Percentiles rank a stretch among this genome's conserved stretches.
Conservation (phyloP, 2,113 vertebrate species). For the Melanerpes formicivorus region DNA sequence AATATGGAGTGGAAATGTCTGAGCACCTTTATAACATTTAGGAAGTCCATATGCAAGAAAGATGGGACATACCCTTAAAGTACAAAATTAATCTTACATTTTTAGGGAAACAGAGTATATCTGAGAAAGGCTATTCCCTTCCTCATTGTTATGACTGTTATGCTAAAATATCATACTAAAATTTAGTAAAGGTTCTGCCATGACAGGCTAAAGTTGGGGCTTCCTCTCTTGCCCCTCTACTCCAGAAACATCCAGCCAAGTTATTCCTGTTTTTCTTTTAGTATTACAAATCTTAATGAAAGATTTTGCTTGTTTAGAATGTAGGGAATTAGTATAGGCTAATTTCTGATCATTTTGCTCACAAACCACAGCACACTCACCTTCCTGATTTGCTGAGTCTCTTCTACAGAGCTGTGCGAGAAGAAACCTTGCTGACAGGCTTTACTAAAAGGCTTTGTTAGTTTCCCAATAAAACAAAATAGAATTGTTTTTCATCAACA, state of each 20-base stretch:
- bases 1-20: not conserved
- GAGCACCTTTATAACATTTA: not conserved
- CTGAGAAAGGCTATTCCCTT: not conserved
- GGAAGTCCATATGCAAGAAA: not conserved
- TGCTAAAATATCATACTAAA: not conserved
- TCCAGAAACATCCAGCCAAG: not conserved
- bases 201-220: not conserved
- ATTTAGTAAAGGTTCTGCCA: not conserved
- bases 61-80: not conserved
- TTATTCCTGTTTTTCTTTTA: not conserved
- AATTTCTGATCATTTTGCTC: not conserved
- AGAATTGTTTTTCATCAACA: accelerated
- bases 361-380: not conserved
- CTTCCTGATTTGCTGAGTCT: not conserved
- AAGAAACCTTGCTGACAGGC: not conserved
- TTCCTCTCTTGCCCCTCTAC: not conserved
- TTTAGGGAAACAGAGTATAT: not conserved
- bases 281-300: not conserved
- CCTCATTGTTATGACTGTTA: not conserved
- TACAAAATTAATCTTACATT: not conserved
- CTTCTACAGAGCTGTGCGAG: not conserved
- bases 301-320: not conserved
- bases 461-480: not conserved
- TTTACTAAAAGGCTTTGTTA: not conserved
- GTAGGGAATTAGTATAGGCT: not conserved